Evolutionary conservation across 1,140 invertebrate species (phyloP), one percentile per base, ranked within the genome.

Genomic region (Leptinotarsa undecemlineata): DNA sequence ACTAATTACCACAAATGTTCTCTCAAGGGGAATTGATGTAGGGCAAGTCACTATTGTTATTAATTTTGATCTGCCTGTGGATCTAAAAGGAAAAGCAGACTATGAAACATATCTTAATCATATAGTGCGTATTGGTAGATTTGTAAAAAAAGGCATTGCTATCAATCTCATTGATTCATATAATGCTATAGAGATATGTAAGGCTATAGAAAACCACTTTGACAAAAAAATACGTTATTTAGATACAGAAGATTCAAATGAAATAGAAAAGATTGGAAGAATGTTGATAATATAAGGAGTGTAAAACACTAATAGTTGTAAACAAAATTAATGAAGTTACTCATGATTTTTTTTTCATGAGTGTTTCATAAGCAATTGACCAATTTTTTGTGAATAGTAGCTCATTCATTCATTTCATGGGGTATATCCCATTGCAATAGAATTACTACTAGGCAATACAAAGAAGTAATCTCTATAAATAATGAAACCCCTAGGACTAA

Each of bases 11-110:
- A 99, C 98, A 4, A 99, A 99, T 88, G 97, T 99, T 0, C 89
- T 98, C 74, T 94, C 98, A 6, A 85, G 88, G 87, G 88, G 98
- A 63, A 98, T 99, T 84, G 98, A 99, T 86, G 93, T 99, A 3
- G 95, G 97, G 82, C 94, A 96, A 90, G 98, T 99, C 0, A 99
- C 97, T 11, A 90, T 99, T 67, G 98, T 99, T 0, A 95, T 99
- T 0, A 99, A 99, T 85, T 99, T 98, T 87, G 98, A 99, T 87
- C 89, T 99, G 78, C 98, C 98, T 5, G 89, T 97, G 77, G 92
- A 96, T 82, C 84, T 91, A 57, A 87, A 90, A 26, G 89, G 90
- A 17, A 88, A 91, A 82, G 94, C 96, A 3, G 97, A 99, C 85
- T 98, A 92, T 86, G 97, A 99, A 85, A 99, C 97, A 0, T 99